Evolutionary conservation across 2,113 vertebrate genomes (phyloP).

Genomic region (Hymenochirus boettgeri): DNA sequence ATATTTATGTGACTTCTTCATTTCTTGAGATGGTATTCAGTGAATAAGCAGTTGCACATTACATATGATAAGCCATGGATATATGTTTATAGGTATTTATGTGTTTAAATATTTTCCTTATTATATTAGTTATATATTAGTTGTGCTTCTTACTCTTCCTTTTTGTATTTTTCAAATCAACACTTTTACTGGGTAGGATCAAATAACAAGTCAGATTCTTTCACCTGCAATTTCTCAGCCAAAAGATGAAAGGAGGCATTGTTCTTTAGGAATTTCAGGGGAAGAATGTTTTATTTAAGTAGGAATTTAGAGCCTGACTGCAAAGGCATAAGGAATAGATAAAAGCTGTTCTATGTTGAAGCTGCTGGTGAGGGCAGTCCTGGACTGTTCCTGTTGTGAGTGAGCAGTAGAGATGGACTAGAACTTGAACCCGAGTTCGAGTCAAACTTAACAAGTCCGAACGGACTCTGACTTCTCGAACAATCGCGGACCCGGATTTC

Average conservation of each 20-base stretch:
- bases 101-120: too few species aligned
- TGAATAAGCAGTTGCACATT: too few species aligned
- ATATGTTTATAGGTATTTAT: too few species aligned
- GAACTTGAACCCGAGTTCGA: too few species aligned
- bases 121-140: too few species aligned
- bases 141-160: constrained; percentile 36
- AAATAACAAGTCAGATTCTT: constrained; percentile 77
- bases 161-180: constrained; percentile 56
- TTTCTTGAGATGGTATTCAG: too few species aligned
- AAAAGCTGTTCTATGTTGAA: constrained; percentile 54
- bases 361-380: constrained; percentile 40
- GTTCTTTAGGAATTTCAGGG: constrained; percentile 90
- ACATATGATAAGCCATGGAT: too few species aligned
- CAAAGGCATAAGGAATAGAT: constrained; percentile 71
- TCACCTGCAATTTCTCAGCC: constrained; percentile 97
- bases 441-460: too few species aligned
- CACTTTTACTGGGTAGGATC: constrained; percentile 64
- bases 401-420: too few species aligned
- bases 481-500: too few species aligned
- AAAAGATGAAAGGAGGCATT: constrained; percentile 87
- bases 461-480: too few species aligned
- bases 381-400: constrained; percentile 30
- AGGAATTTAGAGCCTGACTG: constrained; percentile 91
- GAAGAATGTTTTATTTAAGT: constrained; percentile 89
- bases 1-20: too few species aligned